phyloP scores from a whole-genome alignment of 2,888 invertebrate genomes.

The Xestia c-nigrum region DNA sequence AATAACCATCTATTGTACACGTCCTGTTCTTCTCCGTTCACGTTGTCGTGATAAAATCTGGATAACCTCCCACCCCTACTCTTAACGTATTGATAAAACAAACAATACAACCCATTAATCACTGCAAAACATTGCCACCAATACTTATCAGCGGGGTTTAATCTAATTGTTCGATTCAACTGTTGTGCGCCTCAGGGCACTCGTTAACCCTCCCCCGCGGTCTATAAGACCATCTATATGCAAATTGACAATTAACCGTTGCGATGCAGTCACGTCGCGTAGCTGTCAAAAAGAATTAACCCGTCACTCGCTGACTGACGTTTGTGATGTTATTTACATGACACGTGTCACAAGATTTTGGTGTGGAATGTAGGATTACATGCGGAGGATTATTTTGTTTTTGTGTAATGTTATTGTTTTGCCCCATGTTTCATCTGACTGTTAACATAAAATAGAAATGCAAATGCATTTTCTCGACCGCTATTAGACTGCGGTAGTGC shows the following conservation, averaged over 20 bases:
- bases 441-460: background rate
- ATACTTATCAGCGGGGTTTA: slow-evolving; percentile 42
- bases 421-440: background rate
- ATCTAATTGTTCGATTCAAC: slow-evolving; percentile 50
- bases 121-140: slow-evolving; percentile 30
- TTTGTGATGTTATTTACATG: slow-evolving; percentile 45
- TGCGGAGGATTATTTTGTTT: background rate
- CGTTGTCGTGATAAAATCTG: background rate
- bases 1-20: background rate
- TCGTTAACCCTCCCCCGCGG: slow-evolving; percentile 55
- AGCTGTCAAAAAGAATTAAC: slow-evolving; percentile 56
- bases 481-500: background rate
- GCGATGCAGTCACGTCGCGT: slow-evolving; percentile 44
- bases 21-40: background rate
- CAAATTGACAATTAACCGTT: slow-evolving; percentile 68
- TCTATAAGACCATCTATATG: slow-evolving; percentile 62
- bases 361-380: background rate
- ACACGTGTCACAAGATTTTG: slow-evolving; percentile 21
- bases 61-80: background rate
- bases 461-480: slow-evolving; percentile 6
- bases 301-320: slow-evolving; percentile 43
- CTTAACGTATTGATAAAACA: slow-evolving; percentile 18
- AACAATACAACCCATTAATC: slow-evolving; percentile 42
- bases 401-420: background rate
- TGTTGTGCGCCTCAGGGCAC: slow-evolving; percentile 38